Evolutionary conservation across 2,113 vertebrate species (phyloP).

Genomic region (Datnioides undecimradiatus): DNA sequence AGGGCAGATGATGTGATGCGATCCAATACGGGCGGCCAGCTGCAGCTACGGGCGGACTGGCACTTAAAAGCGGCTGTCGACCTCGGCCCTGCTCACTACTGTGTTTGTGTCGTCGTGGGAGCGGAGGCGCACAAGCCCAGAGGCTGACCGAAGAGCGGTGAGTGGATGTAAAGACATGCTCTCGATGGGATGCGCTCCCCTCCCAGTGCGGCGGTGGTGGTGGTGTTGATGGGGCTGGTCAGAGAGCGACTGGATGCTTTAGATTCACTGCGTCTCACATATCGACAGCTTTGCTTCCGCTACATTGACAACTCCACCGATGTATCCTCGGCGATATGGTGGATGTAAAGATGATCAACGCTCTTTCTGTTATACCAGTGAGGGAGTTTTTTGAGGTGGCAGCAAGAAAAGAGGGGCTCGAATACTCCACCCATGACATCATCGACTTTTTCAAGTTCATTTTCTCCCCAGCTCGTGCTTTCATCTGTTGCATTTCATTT

Average conservation of each 20-base stretch:
- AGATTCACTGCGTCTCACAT: slow-evolving; percentile 59
- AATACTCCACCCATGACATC: slow-evolving; percentile 81
- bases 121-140: slow-evolving; percentile 52
- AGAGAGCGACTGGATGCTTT: slow-evolving; percentile 24
- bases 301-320: slow-evolving; percentile 22
- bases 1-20: slow-evolving; percentile 72
- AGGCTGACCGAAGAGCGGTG: slow-evolving; percentile 70
- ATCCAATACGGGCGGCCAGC: slow-evolving; percentile 72
- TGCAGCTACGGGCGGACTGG: slow-evolving; percentile 66
- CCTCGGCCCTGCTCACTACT: slow-evolving; percentile 45
- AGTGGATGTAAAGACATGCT: slow-evolving; percentile 77
- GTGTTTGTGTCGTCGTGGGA: slow-evolving; percentile 49
- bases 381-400: slow-evolving; percentile 57
- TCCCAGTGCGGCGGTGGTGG: slow-evolving; percentile 63
- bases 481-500: slow-evolving; percentile 75
- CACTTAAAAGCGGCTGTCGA: slow-evolving; percentile 69
- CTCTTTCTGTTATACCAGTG: neutral
- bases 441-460: slow-evolving; percentile 80
- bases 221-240: slow-evolving; percentile 33
- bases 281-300: slow-evolving; percentile 43
- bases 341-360: slow-evolving; percentile 16
- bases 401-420: slow-evolving; percentile 44
- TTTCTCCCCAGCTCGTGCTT: slow-evolving; percentile 39
- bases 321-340: neutral
- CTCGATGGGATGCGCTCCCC: slow-evolving; percentile 69